Evolutionary conservation across 1,140 invertebrate species (phyloP).

Genomic region (Trichonephila inaurata): DNA sequence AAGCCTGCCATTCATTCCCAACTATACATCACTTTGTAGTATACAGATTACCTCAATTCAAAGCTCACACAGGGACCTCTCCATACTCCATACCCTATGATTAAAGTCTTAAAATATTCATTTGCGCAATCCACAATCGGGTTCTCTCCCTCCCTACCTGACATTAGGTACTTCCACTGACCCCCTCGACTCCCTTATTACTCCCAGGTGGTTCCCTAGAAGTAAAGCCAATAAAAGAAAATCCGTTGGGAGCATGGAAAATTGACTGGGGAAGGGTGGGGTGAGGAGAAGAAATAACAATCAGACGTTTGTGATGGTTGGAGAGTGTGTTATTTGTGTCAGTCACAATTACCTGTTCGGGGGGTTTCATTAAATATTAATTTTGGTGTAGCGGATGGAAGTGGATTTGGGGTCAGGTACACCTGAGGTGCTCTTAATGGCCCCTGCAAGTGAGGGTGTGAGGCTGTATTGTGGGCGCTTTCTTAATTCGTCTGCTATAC

Average conservation of each 20-base stretch:
- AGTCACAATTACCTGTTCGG: background rate
- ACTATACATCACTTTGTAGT: background rate
- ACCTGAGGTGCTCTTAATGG: background rate
- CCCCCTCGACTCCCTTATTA: background rate
- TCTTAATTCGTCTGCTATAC: too few species aligned
- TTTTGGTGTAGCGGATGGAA: background rate
- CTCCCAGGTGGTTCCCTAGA: background rate
- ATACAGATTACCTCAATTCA: background rate
- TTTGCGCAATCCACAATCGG: background rate
- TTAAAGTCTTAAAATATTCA: constrained; percentile 28
- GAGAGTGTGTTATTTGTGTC: background rate
- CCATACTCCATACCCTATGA: background rate
- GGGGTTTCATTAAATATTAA: constrained; percentile 20
- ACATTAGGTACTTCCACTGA: background rate
- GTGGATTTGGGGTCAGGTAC: background rate
- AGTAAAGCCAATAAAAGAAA: background rate
- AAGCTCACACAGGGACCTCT: background rate
- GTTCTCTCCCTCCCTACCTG: background rate
- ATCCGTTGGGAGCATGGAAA: background rate
- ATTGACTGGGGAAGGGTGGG: background rate
- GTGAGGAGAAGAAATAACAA: background rate
- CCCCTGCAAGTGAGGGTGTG: background rate
- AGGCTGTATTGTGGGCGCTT: background rate
- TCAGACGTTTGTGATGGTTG: background rate
- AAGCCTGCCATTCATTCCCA: background rate